A percentile compares a stretch with the other conserved stretches of the same genome.
Evolutionary conservation across 2,888 invertebrate genomes (phyloP).

Genomic region (Parthenolecanium corni): DNA sequence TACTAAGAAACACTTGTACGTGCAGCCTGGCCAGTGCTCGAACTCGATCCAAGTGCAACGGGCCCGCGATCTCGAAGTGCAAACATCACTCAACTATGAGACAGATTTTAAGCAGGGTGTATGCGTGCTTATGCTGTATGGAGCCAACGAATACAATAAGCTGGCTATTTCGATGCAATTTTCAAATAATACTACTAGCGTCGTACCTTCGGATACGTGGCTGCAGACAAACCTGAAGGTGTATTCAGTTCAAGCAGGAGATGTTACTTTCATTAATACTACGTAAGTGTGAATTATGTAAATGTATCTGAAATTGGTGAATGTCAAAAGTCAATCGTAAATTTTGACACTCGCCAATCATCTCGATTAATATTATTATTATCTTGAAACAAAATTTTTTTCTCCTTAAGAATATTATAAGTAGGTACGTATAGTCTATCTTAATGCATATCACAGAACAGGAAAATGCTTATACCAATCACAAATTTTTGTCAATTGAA

Average conservation of each 20-base stretch:
- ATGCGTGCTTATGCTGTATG: conserved; percentile 21
- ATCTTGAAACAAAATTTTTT: no score
- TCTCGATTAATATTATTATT: no score
- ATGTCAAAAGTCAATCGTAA: no score
- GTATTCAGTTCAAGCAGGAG: conserved; percentile 10
- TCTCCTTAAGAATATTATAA: no score
- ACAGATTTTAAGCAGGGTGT: conserved; percentile 3
- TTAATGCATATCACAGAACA: no score
- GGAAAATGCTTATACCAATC: no score
- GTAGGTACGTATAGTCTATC: no score
- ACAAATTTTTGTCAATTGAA: no score
- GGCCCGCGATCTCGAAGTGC: conserved; percentile 15
- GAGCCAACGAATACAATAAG: conserved; percentile 15
- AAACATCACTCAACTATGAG: conserved; percentile 9
- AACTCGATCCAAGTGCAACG: conserved; percentile 19
- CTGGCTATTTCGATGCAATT: conserved; percentile 21
- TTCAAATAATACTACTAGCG: not conserved
- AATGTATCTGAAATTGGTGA: no score
- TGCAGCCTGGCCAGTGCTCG: conserved; percentile 20
- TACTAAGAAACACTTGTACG: conserved; percentile 1
- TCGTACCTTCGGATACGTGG: conserved; percentile 5
- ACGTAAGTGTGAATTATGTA: conserved; percentile 4
- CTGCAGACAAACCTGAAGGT: conserved; percentile 14
- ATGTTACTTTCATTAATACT: not conserved
- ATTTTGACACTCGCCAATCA: no score